Evolutionary conservation across 2,113 vertebrate genomes (phyloP), one percentile per base, ranked within the genome.

Genomic region (Limnothrissa miodon): DNA sequence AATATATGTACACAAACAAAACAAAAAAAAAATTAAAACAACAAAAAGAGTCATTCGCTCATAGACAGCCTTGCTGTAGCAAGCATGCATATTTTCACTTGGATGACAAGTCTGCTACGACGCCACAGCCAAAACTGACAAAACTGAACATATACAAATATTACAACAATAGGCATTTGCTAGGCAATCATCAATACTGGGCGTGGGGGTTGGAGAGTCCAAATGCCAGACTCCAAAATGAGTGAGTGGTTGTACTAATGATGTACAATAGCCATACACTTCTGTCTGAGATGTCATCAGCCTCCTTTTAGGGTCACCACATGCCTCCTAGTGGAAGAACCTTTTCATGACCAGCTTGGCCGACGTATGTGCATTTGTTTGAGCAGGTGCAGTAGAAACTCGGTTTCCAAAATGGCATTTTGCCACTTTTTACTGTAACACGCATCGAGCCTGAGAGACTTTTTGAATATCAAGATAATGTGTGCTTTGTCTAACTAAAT

Each of bases 81-180:
- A 88, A 89, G 93, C 93, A 94, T 94, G 93, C 93, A 93, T 91
- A 90, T 93, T 90, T 92, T 92, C 80, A 91, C 87, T 93, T 84
- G 89, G 87, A 87, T 92, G 90, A 93, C 90, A 44, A 90, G 88
- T 93, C 88, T 91, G 92, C 92, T 90, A 94, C 90, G 93, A 48
- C 93, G 87, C 90, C 90, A 94, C 93, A 90, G 93, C 90, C 93
- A 94, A 89, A 89, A n/a, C n/a, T n/a, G 92, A 94, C 93, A 90
- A 89, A 93, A 83, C 86, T 84, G 23, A 85, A 87, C 80, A 87
- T 89, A 91, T 87, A 92, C 90, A 91, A 93, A 91, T 92, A 91
- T 91, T 86, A 92, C 90, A 93, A 91, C 86, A 88, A 90, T 93
- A 91, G 90, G 91, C 88, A 78, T 89, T 91, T 90, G 94, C 91